A percentile compares a stretch with the other conserved stretches of the same genome.
phyloP scores from a whole-genome alignment of 2,888 invertebrate genomes.

The Rotaria magnacalcarata region DNA sequence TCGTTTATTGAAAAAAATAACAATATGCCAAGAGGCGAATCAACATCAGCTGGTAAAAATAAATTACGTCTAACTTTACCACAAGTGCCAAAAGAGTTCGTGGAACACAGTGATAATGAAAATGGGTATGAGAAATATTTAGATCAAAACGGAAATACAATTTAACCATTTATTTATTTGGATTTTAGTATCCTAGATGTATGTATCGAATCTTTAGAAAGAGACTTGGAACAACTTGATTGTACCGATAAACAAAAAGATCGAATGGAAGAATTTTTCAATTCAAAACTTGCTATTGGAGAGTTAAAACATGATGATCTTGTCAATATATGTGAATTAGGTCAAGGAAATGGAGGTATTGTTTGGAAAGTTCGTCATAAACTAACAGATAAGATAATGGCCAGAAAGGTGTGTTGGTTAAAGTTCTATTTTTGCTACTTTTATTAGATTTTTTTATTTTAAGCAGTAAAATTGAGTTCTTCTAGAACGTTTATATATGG shows the following conservation, averaged over 20 bases:
- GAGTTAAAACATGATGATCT: slow-evolving; percentile 43
- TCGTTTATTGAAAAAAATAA: too few species aligned
- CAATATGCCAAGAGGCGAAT: too few species aligned
- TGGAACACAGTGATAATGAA: too few species aligned
- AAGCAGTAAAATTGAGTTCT: too few species aligned
- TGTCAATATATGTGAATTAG: slow-evolving; percentile 62
- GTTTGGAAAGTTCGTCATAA: slow-evolving; percentile 95
- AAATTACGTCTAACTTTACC: too few species aligned
- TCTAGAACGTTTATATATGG: too few species aligned
- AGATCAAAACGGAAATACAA: too few species aligned
- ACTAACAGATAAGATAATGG: slow-evolving; percentile 90
- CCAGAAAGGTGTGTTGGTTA: slow-evolving; percentile 70
- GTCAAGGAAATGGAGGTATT: slow-evolving; percentile 95
- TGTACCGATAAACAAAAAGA: slow-evolving; percentile 34
- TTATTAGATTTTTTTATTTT: too few species aligned
- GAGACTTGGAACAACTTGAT: background rate
- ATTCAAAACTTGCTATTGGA: slow-evolving; percentile 42
- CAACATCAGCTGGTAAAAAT: too few species aligned
- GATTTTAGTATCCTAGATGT: background rate
- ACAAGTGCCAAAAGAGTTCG: too few species aligned
- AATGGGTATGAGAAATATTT: too few species aligned
- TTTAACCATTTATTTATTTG: too few species aligned
- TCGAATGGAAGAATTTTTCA: slow-evolving; percentile 38
- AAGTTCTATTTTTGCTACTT: background rate
- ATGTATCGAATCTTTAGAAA: background rate